Evolutionary conservation across 1,140 invertebrate species (phyloP), one percentile per base, ranked within the genome.

Genomic region (Mya arenaria): DNA sequence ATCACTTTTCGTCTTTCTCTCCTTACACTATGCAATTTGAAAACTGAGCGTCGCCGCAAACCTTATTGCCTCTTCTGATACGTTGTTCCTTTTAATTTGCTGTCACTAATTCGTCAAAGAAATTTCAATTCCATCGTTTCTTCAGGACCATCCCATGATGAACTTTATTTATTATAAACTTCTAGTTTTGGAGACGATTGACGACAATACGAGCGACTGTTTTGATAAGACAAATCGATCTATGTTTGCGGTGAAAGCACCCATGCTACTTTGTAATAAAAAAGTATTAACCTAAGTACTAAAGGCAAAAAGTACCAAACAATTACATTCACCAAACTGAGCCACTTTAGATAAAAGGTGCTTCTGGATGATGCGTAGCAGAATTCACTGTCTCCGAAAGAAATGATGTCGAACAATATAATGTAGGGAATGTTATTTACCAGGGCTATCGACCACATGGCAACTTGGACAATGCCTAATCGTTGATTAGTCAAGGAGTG

Each of bases 201-300:
- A n/a, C n/a, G n/a, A 13, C 3, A 32, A 23, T 13, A n/a, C 3
- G 48, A n/a, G 17, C 48, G 32, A 28, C 30, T 56, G 39, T 72
- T 56, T 13, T 19, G 28, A 4, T 58, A 36, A 15, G 69, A 37
- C 48, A 19, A n/a, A 3, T 34, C 32, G 34, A 28, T 36, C 13
- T 48, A 72, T 34, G 44, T 44, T 10, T 78, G 86, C 30, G 78
- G 69, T 90, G 94, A 95, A 60, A 98, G 94, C 0, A 85, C 84
- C 17, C 83, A 72, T 0, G 89, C 86, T 63, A 98, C 98, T 36
- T 96, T 96, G 0, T 95, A 95, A 85, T 98, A 98, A 87, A 96
- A 96, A 89, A 95, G 97, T 58, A 97, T 95, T 77, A 98, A n/a
- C n/a, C n/a, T 97, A 32, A 97, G 94, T 17, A 95, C 89, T 30